Evolutionary conservation across 2,113 vertebrate genomes (phyloP).

Genomic region (Gavia stellata): DNA sequence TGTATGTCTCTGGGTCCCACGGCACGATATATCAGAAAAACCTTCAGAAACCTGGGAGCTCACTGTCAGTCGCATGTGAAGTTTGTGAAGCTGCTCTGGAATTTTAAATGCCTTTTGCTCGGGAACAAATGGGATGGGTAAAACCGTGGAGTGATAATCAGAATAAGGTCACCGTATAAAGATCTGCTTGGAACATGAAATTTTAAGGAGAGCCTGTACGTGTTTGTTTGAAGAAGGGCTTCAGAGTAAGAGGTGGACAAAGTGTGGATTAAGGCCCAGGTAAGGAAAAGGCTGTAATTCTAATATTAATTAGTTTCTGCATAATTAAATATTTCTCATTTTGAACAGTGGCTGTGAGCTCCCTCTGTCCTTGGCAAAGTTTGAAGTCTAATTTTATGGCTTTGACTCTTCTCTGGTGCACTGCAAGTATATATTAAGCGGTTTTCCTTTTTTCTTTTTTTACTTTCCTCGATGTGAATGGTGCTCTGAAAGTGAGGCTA

Average conservation of each 20-base stretch:
- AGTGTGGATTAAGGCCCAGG: background rate
- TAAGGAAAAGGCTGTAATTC: conserved; percentile 35
- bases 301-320: conserved; percentile 51
- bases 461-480: background rate
- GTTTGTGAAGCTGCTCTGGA: background rate
- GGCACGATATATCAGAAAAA: background rate
- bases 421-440: background rate
- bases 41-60: background rate
- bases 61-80: background rate
- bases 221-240: conserved; percentile 45
- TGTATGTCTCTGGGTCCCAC: background rate
- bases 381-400: conserved; percentile 7
- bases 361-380: conserved; percentile 35
- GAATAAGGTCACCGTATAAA: conserved; percentile 40
- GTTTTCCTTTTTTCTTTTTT: background rate
- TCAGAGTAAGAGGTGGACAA: conserved; percentile 20
- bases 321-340: conserved; percentile 61
- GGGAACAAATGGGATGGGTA: background rate
- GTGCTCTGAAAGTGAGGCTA: background rate
- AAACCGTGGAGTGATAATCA: conserved; percentile 11
- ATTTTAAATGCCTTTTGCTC: conserved; percentile 18
- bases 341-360: background rate
- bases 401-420: conserved; percentile 4
- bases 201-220: conserved; percentile 20
- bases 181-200: conserved; percentile 31